Percentiles rank a stretch among this genome's conserved stretches.
Conservation (phyloP, 2,797 vertebrate species). For the Eremophila alpestris region DNA sequence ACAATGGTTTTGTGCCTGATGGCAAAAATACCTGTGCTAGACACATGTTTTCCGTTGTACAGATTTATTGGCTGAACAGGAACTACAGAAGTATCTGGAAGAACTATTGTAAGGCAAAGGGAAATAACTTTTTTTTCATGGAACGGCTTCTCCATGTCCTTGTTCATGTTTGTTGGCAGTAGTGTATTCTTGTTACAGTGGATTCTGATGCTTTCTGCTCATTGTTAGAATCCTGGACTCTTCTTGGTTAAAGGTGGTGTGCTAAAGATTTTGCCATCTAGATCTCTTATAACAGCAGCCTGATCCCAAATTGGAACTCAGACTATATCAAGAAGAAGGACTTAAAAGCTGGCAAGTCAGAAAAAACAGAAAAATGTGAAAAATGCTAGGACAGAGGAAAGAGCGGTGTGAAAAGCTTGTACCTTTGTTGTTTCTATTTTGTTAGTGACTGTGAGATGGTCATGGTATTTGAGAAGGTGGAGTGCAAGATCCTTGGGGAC, state of each 20-base stretch:
- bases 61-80: constrained; percentile 22
- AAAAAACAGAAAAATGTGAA: neutral
- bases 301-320: neutral
- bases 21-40: constrained; percentile 13
- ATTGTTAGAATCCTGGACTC: neutral
- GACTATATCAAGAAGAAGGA: neutral
- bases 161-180: neutral
- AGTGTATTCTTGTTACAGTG: neutral
- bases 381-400: neutral
- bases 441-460: neutral
- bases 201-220: neutral
- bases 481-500: neutral
- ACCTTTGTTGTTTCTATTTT: neutral
- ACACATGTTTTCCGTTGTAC: constrained; percentile 6
- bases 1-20: constrained; percentile 34
- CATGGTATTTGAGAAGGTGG: neutral
- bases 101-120: neutral
- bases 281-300: neutral
- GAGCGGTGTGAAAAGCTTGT: neutral
- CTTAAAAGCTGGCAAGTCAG: neutral
- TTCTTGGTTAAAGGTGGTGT: neutral
- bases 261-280: neutral
- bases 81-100: neutral
- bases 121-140: neutral
- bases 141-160: neutral